phyloP scores from a whole-genome alignment of 1,140 invertebrate genomes.

The Bombus waltoni region DNA sequence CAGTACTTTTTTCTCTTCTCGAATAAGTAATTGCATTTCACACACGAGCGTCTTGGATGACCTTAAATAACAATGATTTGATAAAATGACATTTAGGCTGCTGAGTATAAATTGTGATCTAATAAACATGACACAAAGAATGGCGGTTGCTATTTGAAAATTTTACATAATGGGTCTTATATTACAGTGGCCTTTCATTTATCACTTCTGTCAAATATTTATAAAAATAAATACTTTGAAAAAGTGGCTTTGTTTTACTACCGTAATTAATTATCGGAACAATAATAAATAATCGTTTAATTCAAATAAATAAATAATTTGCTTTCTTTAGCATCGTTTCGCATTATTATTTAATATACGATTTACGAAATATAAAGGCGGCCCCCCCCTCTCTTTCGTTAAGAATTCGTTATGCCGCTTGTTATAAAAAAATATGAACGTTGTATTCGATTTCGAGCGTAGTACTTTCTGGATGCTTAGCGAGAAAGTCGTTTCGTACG shows the following conservation, averaged over 20 bases:
- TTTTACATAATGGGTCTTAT: conserved; percentile 61
- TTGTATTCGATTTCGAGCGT: conserved; percentile 69
- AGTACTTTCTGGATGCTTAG: conserved; percentile 66
- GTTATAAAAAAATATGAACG: conserved; percentile 73
- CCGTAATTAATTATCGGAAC: conserved; percentile 75
- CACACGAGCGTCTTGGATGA: conserved; percentile 71
- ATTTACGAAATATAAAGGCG: conserved; percentile 77
- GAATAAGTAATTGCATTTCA: conserved; percentile 69
- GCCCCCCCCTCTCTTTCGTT: conserved; percentile 38
- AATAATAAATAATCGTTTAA: conserved; percentile 81
- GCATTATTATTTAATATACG: conserved; percentile 75
- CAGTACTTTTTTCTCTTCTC: conserved; percentile 27
- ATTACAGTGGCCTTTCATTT: conserved; percentile 64
- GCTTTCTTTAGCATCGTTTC: conserved; percentile 78
- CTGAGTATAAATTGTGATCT: conserved; percentile 64
- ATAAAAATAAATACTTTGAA: conserved; percentile 83
- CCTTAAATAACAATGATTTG: conserved; percentile 59
- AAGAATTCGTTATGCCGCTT: conserved; percentile 74
- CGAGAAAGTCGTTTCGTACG: conserved; percentile 64
- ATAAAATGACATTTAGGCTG: conserved; percentile 66
- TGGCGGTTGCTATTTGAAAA: conserved; percentile 69
- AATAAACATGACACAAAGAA: conserved; percentile 70
- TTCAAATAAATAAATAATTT: conserved; percentile 83
- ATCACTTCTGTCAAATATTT: conserved; percentile 75
- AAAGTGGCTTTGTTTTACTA: conserved; percentile 75